A percentile compares a stretch with the other conserved stretches of the same genome.
These are phyloP conservation scores for Cryptocephalus primarius DNA, from an alignment of 2,888 invertebrate species.

Conservation along the genomic window DNA sequence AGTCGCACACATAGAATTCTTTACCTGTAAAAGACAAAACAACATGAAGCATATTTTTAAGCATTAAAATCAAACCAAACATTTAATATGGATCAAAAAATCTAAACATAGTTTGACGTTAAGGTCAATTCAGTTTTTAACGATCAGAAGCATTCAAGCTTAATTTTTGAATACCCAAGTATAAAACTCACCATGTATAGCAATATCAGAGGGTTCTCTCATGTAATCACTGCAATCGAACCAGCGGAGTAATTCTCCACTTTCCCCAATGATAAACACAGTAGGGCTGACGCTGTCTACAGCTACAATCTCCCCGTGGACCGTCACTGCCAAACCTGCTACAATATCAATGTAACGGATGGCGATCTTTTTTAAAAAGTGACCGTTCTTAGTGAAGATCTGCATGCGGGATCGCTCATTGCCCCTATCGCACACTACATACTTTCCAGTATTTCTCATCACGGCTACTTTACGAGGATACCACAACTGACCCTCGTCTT, in stretches of 20 bases:
- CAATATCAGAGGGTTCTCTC: slow-evolving; percentile 95
- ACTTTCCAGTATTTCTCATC: slow-evolving; percentile 75
- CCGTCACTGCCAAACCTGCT: slow-evolving; percentile 87
- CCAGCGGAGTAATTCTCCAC: slow-evolving; percentile 88
- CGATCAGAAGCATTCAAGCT: no score
- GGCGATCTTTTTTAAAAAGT: slow-evolving; percentile 91
- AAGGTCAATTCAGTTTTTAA: no score
- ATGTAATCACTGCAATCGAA: slow-evolving; percentile 97
- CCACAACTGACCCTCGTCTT: slow-evolving; percentile 94
- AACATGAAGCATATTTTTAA: background rate
- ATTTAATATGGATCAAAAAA: no score
- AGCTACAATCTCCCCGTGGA: slow-evolving; percentile 87
- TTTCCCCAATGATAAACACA: slow-evolving; percentile 86
- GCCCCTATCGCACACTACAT: slow-evolving; percentile 95
- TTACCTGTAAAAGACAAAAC: slow-evolving; percentile 48
- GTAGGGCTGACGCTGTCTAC: slow-evolving; percentile 97
- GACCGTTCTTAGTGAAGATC: slow-evolving; percentile 91
- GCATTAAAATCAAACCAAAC: no score
- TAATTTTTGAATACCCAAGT: no score
- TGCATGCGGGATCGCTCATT: slow-evolving; percentile 96
- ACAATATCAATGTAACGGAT: slow-evolving; percentile 83
- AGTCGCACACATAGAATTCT: slow-evolving; percentile 94
- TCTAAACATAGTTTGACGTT: no score
- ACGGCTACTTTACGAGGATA: slow-evolving; percentile 94
- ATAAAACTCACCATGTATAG: slow-evolving; percentile 65